Base-by-base conservation (phyloP, 2,797 vertebrate genomes). In the Anguilla obscura region DNA sequence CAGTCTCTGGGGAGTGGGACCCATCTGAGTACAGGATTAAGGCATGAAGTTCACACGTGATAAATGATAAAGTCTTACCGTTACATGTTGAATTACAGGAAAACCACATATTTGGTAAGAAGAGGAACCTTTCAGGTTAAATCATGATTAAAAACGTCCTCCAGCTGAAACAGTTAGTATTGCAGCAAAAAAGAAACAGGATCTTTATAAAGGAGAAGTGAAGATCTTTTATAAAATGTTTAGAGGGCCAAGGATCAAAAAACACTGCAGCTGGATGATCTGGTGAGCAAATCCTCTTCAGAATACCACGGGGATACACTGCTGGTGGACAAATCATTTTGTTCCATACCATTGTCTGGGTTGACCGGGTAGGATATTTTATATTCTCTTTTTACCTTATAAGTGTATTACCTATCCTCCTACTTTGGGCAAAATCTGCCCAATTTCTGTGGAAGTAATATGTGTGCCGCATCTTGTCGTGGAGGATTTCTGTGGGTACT, bases 41-140 rank as follows among this genome's bases (percentile, higher is more conserved):
- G 3, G 21, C 24, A 82, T 50, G 9, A 82, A 24, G 21, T 45
- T 82, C 50, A 82, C 40, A 6, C 21, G 1, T n/a, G 24, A 24
- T 1, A 50, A 24, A n/a, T n/a, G 8, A 79, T 79, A n/a, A 50
- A 82, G 18, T n/a, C 21, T n/a, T 36, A 82, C 79, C 9, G 21
- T 48, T 82, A 50, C 9, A 80, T 40, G 36, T 80, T 80, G 40
- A 82, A 24, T n/a, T 21, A 82, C 79, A 82, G 40, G 79, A 82
- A 82, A 82, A 82, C 79, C 79, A 82, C 79, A 50, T 2, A 82
- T 82, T 82, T 82, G 18, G 45, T 24, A 50, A 82, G 79, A 79
- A 45, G 14, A 79, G 74, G 74, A 79, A 79, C 14, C 36, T 6
- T 24, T 45, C 6, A 4, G 16, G 14, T 48, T 82, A 21, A 48